phyloP scores from a whole-genome alignment of 2,888 invertebrate genomes.

The Glyphotaelius pellucidus region DNA sequence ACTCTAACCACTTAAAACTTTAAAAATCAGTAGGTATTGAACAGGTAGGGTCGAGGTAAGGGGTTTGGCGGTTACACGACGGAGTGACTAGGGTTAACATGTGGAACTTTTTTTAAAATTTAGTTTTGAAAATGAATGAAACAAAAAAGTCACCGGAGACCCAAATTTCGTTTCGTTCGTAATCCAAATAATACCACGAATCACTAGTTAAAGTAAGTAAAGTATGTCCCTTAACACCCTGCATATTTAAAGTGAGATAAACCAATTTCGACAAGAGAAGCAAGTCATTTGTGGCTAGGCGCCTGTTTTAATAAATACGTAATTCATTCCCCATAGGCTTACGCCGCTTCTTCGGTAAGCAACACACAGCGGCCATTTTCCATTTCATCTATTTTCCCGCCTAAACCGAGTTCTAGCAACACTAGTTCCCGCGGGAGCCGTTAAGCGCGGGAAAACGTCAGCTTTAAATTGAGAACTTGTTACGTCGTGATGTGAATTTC shows the following conservation, averaged over 20 bases:
- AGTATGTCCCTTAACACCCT: no score
- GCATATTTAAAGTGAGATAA: neutral
- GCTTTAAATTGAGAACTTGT: slow-evolving; percentile 24
- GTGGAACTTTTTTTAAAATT: no score
- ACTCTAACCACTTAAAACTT: no score
- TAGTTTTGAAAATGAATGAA: no score
- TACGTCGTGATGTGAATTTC: slow-evolving; percentile 12
- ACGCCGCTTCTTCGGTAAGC: neutral
- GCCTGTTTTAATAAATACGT: slow-evolving; percentile 12
- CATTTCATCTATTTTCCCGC: slow-evolving; percentile 18
- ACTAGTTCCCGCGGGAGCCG: slow-evolving; percentile 35
- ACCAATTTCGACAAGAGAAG: slow-evolving; percentile 5
- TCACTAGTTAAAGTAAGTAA: no score
- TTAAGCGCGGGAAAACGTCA: slow-evolving; percentile 12
- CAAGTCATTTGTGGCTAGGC: neutral
- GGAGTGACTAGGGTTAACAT: no score
- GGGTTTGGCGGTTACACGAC: no score
- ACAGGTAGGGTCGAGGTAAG: no score
- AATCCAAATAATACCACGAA: no score
- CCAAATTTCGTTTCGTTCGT: no score
- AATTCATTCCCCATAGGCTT: slow-evolving; percentile 21
- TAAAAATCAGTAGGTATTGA: no score
- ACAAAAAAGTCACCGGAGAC: no score
- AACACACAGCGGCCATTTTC: slow-evolving; percentile 15
- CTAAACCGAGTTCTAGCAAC: slow-evolving; percentile 4